Evolutionary conservation across 2,888 invertebrate genomes (phyloP), one percentile per base, ranked within the genome.

Genomic region (Ophonus ardosiacus): DNA sequence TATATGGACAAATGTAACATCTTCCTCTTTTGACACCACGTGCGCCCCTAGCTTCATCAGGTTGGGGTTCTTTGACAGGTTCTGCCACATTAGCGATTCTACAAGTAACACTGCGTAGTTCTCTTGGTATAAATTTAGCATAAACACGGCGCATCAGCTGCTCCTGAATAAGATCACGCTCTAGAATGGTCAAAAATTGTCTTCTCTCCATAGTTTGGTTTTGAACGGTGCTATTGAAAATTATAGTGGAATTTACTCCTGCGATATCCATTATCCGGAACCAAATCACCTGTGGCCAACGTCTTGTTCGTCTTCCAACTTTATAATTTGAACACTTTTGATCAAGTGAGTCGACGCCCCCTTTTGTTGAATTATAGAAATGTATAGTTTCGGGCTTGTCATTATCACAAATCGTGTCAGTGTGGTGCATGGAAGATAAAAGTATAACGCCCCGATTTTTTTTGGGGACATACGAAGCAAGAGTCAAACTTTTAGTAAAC

Each of bases 401-500:
- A 18, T 78, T 63, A 21, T 21, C 15, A n/a, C 59, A 56, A 40
- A 78, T 56, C 65, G 63, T 79, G 31, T 85, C 86, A 38, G 84
- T 85, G 15, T 86, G 81, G 79, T 88, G 87, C 86, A 85, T 86
- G 74, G 86, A 86, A 78, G 86, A 87, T 43, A 86, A 68, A 79
- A 85, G 61, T 15, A 85, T 57, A 68, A 86, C 86, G 43, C 83
- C 85, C 82, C 85, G 56, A 79, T 76, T 17, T 43, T 85, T 79
- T 59, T 83, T 83, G 17, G 57, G 74, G n/a, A 65, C 74, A 81
- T 86, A 71, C n/a, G 86, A 84, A 15, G 82, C 76, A 61, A 86
- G 68, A 15, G 86, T 86, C 18, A 81, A 79, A 59, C 86, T 83
- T 68, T 87, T 85, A 24, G 86, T 86, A 65, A 88, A 88, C 40